A percentile compares a stretch with the other conserved stretches of the same genome.
Conservation (phyloP, 2,113 vertebrate genomes). For the Lophius piscatorius region DNA sequence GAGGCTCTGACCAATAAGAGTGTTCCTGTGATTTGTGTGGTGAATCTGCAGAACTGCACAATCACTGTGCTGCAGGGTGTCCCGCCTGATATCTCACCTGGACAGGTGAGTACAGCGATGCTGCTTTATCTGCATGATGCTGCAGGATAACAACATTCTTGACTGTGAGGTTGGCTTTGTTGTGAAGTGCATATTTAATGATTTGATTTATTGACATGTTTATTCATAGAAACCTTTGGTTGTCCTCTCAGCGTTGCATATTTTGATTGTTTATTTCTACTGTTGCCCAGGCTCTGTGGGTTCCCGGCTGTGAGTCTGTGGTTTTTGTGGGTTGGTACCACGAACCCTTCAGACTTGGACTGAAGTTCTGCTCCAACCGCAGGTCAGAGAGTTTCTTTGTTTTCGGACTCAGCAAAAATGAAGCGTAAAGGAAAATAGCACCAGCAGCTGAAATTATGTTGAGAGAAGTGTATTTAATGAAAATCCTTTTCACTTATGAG, state of each 20-base stretch:
- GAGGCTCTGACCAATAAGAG: conserved; percentile 77
- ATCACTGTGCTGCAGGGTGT: conserved; percentile 65
- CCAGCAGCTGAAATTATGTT: neutral
- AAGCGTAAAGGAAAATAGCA: neutral
- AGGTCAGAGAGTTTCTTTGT: conserved; percentile 54
- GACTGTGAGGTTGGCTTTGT: no score
- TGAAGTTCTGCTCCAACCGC: conserved; percentile 82
- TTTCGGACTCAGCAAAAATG: neutral
- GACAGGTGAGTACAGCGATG: conserved; percentile 71
- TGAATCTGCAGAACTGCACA: conserved; percentile 55
- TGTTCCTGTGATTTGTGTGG: conserved; percentile 74
- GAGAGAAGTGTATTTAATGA: neutral
- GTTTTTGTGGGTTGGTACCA: conserved; percentile 81
- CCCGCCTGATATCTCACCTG: conserved; percentile 76
- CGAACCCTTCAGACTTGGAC: conserved; percentile 81
- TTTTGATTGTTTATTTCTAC: neutral
- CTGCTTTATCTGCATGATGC: neutral
- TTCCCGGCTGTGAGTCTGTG: conserved; percentile 54
- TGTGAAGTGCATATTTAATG: neutral
- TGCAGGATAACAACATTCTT: no score
- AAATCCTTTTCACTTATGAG: no score
- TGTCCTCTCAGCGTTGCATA: neutral
- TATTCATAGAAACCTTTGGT: neutral
- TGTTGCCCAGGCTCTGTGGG: conserved; percentile 75
- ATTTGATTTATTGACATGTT: neutral